These are phyloP conservation scores for Drosophila austrosaltans DNA, from an alignment of 2,888 invertebrate genomes.

Conservation along the genomic window DNA sequence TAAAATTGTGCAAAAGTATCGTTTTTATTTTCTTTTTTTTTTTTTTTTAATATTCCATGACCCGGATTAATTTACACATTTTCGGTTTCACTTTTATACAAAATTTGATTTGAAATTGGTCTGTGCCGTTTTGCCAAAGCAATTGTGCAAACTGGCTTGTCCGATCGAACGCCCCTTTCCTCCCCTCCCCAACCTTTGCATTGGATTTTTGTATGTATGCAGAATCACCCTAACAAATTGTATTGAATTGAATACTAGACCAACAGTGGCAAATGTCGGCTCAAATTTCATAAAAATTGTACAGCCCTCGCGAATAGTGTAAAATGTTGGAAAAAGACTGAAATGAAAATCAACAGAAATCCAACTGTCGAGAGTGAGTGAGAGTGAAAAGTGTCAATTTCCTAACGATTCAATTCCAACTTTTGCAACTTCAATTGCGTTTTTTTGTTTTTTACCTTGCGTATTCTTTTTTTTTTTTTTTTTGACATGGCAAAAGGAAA, in stretches of 20 bases:
- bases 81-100: slow-evolving; percentile 30
- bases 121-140: slow-evolving; percentile 69
- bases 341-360: background rate
- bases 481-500: slow-evolving; percentile 41
- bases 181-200: background rate
- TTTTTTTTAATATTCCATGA: background rate
- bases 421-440: slow-evolving; percentile 50
- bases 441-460: slow-evolving; percentile 33
- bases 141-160: slow-evolving; percentile 31
- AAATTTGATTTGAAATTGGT: slow-evolving; percentile 28
- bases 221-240: background rate
- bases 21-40: no score
- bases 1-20: background rate
- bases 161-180: background rate
- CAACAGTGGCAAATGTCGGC: slow-evolving; percentile 19
- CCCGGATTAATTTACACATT: slow-evolving; percentile 17
- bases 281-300: slow-evolving; percentile 12
- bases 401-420: slow-evolving; percentile 64
- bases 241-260: slow-evolving; percentile 24
- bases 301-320: slow-evolving; percentile 16
- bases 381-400: slow-evolving; percentile 66
- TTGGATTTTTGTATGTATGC: background rate
- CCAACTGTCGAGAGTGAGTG: background rate
- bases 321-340: background rate
- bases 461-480: slow-evolving; percentile 44